Conservation (phyloP, 2,888 invertebrate species). For the Euproctis similis region DNA sequence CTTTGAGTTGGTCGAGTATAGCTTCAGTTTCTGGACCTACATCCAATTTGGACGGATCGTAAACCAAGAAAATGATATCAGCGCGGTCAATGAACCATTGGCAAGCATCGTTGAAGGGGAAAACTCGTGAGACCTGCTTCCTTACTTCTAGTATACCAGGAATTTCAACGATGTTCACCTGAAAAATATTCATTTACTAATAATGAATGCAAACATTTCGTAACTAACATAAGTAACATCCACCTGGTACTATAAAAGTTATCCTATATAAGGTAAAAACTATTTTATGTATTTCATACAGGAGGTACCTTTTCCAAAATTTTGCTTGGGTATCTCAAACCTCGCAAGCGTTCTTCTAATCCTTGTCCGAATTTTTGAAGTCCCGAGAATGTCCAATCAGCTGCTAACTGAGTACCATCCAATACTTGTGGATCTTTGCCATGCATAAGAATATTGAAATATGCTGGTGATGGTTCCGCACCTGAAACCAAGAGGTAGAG, state of each 20-base stretch:
- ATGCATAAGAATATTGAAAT: conserved; percentile 93
- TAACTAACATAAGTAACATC: no score
- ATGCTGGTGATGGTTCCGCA: conserved; percentile 94
- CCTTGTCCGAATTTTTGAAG: conserved; percentile 97
- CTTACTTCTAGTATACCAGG: conserved; percentile 96
- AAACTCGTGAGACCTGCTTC: conserved; percentile 93
- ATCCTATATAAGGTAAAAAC: no score
- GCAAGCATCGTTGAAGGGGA: conserved; percentile 96
- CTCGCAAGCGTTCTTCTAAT: conserved; percentile 89
- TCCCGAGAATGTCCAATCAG: conserved; percentile 95
- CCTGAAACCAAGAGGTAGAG: no score
- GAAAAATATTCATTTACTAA: no score
- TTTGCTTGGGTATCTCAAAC: conserved; percentile 86
- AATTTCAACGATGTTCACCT: conserved; percentile 97
- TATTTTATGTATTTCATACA: no score
- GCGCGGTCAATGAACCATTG: conserved; percentile 98
- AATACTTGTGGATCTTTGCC: conserved; percentile 89
- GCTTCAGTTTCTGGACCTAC: conserved; percentile 96
- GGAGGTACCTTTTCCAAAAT: conserved; percentile 90
- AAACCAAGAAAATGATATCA: conserved; percentile 95
- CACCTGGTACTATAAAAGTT: no score
- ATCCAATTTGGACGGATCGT: conserved; percentile 96
- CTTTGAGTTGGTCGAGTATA: conserved; percentile 94
- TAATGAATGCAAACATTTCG: no score
- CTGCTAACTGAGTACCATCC: conserved; percentile 95